Conservation (phyloP, 1,140 invertebrate species). For the Camponotus vicinus region DNA sequence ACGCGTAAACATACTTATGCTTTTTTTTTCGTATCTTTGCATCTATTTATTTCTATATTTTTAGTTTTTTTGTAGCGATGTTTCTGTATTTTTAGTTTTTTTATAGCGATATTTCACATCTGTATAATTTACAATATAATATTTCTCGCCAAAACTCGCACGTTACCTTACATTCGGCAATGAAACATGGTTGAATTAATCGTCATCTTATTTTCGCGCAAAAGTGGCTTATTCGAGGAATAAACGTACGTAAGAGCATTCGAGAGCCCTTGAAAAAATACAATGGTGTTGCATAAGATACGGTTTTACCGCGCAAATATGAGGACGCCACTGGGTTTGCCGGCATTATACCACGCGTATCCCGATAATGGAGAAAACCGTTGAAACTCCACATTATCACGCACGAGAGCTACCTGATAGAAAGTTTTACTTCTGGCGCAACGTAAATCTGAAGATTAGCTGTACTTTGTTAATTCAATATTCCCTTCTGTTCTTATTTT, state of each 20-base stretch:
- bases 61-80: background rate
- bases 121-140: background rate
- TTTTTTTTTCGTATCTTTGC: background rate
- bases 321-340: slow-evolving; percentile 4
- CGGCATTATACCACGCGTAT: slow-evolving; percentile 1
- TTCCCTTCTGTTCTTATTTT: slow-evolving; percentile 58
- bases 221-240: background rate
- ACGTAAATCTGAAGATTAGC: slow-evolving; percentile 74
- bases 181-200: slow-evolving; percentile 21
- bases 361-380: slow-evolving; percentile 45
- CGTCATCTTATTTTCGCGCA: background rate
- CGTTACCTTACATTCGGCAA: background rate
- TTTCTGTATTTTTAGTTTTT: background rate
- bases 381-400: slow-evolving; percentile 52
- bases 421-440: slow-evolving; percentile 69
- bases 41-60: no score
- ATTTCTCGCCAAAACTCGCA: background rate
- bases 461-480: slow-evolving; percentile 62
- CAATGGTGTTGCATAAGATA: background rate
- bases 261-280: slow-evolving; percentile 31
- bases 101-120: background rate
- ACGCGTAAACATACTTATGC: background rate
- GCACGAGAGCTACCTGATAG: slow-evolving; percentile 31
- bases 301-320: slow-evolving; percentile 4
- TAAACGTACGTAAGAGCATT: background rate